Conservation (phyloP, 2,888 invertebrate genomes). For the Suillia variegata region DNA sequence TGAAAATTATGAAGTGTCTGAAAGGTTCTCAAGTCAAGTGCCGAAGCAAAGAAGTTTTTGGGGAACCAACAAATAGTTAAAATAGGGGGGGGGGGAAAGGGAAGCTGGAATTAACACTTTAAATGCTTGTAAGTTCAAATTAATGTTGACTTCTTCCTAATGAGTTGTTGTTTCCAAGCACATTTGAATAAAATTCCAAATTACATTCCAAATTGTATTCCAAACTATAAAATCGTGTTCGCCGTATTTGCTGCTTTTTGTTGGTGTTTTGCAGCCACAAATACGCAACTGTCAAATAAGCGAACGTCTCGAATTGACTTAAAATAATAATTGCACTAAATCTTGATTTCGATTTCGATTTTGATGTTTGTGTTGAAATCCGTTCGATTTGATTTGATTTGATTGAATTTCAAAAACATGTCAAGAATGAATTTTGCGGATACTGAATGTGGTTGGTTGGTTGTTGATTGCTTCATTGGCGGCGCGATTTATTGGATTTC, state of each 20-base stretch:
- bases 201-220: too few relatives aligned
- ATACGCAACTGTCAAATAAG: too few relatives aligned
- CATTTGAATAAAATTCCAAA: too few relatives aligned
- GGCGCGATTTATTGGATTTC: too few relatives aligned
- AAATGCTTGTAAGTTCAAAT: not conserved
- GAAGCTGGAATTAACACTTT: conserved; percentile 28
- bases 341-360: conserved; percentile 11
- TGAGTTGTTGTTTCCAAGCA: too few relatives aligned
- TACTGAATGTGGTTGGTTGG: too few relatives aligned
- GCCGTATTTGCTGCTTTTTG: too few relatives aligned
- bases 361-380: too few relatives aligned
- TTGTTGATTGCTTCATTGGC: too few relatives aligned
- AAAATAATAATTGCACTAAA: conserved; percentile 25
- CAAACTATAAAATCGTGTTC: too few relatives aligned
- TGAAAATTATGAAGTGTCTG: conserved; percentile 17
- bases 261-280: too few relatives aligned
- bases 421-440: conserved; percentile 22
- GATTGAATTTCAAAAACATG: conserved; percentile 29
- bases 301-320: conserved; percentile 19
- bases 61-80: not conserved
- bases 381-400: not conserved
- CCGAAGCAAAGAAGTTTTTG: conserved; percentile 10
- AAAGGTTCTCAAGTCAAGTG: conserved; percentile 22
- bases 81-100: conserved; percentile 24
- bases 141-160: too few relatives aligned